Percentiles rank a stretch among this genome's conserved stretches.
Conservation (phyloP, 2,888 invertebrate genomes). For the Orthosia incerta region DNA sequence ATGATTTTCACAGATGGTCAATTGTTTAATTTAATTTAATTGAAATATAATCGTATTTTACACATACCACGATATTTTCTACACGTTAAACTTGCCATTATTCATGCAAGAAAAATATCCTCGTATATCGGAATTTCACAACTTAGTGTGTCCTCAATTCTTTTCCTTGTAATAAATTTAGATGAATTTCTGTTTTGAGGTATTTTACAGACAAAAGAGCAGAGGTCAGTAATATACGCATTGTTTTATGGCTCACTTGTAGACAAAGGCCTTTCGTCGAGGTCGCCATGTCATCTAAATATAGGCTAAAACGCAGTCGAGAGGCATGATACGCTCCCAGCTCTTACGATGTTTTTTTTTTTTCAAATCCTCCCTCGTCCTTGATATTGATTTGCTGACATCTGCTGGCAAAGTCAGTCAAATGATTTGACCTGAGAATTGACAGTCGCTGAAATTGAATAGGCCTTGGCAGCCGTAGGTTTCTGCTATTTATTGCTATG, state of each 20-base stretch:
- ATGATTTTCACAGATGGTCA: too few relatives aligned
- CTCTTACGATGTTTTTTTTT: background rate
- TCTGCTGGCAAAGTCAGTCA: background rate
- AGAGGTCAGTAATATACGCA: background rate
- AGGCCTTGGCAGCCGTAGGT: background rate
- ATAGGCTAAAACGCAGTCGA: too few relatives aligned
- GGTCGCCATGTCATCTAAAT: background rate
- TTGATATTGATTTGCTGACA: background rate
- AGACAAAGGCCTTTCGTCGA: background rate
- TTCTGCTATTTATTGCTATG: background rate
- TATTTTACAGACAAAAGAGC: background rate
- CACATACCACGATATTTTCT: background rate
- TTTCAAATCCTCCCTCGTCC: background rate
- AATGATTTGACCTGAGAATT: background rate
- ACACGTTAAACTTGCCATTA: slow-evolving; percentile 5
- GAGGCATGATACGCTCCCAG: background rate
- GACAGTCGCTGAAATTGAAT: background rate
- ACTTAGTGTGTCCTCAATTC: slow-evolving; percentile 43
- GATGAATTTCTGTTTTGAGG: slow-evolving; percentile 28
- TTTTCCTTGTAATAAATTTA: slow-evolving; percentile 39
- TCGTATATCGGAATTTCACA: slow-evolving; percentile 14
- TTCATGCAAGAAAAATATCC: slow-evolving; percentile 24
- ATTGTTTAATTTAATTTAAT: background rate
- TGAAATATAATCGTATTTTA: background rate
- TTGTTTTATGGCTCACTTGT: background rate